phyloP scores from a whole-genome alignment of 1,140 invertebrate genomes.

The Drosophila sp. region DNA sequence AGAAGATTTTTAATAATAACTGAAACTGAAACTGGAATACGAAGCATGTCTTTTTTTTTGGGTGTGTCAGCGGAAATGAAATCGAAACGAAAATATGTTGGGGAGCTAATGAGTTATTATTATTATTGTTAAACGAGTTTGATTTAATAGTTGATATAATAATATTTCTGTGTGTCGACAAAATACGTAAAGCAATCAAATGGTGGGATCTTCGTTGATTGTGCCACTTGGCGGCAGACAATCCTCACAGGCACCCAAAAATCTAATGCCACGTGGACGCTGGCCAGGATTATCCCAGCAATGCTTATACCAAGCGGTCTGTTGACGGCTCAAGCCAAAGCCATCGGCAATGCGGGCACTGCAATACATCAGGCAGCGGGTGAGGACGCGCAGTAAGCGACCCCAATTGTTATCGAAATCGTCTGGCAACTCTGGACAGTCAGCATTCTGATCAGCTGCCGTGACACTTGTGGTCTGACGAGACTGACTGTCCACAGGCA shows the following conservation, averaged over 20 bases:
- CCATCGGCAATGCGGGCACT: slow-evolving; percentile 44
- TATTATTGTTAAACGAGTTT: not conserved
- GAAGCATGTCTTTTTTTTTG: too few relatives aligned
- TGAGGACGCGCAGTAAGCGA: slow-evolving; percentile 14
- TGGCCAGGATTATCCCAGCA: slow-evolving; percentile 55
- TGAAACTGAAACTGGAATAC: too few relatives aligned
- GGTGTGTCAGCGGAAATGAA: too few relatives aligned
- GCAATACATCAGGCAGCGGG: slow-evolving; percentile 29
- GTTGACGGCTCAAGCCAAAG: slow-evolving; percentile 55
- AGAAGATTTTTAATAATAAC: too few relatives aligned
- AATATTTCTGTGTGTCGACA: not conserved
- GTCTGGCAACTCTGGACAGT: not conserved
- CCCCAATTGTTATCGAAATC: slow-evolving; percentile 2
- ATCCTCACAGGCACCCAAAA: not conserved
- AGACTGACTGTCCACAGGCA: not conserved
- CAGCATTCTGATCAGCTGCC: not conserved
- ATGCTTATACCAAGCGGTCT: slow-evolving; percentile 61
- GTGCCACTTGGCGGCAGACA: not conserved
- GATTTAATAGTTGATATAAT: not conserved
- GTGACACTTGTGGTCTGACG: not conserved
- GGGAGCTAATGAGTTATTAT: too few relatives aligned
- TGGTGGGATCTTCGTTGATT: not conserved
- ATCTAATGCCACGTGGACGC: slow-evolving; percentile 12
- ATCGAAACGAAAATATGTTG: too few relatives aligned
- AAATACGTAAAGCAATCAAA: slow-evolving; percentile 10